phyloP scores from a whole-genome alignment of 2,888 invertebrate genomes.

The Leucophora obtusa region DNA sequence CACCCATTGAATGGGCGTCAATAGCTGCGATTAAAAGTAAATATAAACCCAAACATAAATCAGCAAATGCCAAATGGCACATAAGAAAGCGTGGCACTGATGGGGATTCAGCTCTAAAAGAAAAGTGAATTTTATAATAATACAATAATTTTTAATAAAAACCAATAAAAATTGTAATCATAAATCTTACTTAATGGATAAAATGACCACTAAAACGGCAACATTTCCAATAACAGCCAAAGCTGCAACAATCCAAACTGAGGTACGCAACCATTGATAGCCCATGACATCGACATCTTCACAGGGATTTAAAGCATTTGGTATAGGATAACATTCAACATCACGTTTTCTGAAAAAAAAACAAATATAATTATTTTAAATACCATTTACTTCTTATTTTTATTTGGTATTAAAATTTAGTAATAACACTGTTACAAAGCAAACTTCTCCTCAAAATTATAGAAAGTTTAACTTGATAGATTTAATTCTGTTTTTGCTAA shows the following conservation, averaged over 20 bases:
- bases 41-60: slow-evolving; percentile 92
- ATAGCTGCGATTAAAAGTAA: slow-evolving; percentile 89
- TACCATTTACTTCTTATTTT: too few species aligned
- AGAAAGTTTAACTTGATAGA: too few species aligned
- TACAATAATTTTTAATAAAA: not conserved
- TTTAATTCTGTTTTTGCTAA: too few species aligned
- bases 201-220: slow-evolving; percentile 88
- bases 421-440: too few species aligned
- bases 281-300: slow-evolving; percentile 96
- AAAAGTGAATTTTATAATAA: not conserved
- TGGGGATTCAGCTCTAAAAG: slow-evolving; percentile 79
- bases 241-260: slow-evolving; percentile 92
- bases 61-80: slow-evolving; percentile 92
- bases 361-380: slow-evolving; percentile 3
- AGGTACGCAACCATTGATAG: slow-evolving; percentile 86
- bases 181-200: slow-evolving; percentile 80
- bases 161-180: not conserved
- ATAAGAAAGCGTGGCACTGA: slow-evolving; percentile 86
- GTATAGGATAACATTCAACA: slow-evolving; percentile 85
- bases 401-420: too few species aligned
- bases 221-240: slow-evolving; percentile 91
- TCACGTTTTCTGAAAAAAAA: slow-evolving; percentile 76
- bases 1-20: slow-evolving; percentile 90
- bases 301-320: slow-evolving; percentile 91
- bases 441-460: too few species aligned